phyloP scores from a whole-genome alignment of 2,888 invertebrate species.

The Muschampia plurimacula region DNA sequence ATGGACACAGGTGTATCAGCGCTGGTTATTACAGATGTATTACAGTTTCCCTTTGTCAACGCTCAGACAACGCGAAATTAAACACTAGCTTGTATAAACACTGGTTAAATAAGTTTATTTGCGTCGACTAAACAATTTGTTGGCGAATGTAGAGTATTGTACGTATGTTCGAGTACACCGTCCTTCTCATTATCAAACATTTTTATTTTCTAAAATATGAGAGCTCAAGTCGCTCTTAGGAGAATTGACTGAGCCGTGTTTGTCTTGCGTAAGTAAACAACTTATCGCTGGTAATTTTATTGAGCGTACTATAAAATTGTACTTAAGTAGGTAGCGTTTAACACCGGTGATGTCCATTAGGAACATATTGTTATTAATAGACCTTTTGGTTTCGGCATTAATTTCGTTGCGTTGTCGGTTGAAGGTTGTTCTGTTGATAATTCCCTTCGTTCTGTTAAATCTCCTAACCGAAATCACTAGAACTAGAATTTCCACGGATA shows the following conservation, averaged over 20 bases:
- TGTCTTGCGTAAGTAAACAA: not conserved
- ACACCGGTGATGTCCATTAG: no score
- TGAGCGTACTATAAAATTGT: no score
- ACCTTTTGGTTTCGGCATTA: no score
- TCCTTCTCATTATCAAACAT: constrained; percentile 8
- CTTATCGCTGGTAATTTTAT: not conserved
- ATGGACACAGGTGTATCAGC: constrained; percentile 19
- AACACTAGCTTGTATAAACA: constrained; percentile 59
- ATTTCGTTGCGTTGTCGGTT: no score
- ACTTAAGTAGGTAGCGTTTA: no score
- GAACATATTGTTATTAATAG: no score
- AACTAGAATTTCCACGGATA: no score
- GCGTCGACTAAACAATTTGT: constrained; percentile 42
- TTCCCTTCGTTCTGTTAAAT: no score
- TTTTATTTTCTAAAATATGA: constrained; percentile 16
- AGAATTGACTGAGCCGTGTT: not conserved
- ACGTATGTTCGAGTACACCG: constrained; percentile 24
- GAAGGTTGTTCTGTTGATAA: no score
- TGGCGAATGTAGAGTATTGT: constrained; percentile 1
- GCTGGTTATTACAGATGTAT: constrained; percentile 26
- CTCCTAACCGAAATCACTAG: no score
- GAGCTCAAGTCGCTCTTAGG: constrained; percentile 10
- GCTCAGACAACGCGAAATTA: constrained; percentile 56
- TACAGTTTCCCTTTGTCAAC: constrained; percentile 40
- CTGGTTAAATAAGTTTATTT: constrained; percentile 59